phyloP scores from a whole-genome alignment of 2,888 invertebrate genomes.

The Oscheius onirici region DNA sequence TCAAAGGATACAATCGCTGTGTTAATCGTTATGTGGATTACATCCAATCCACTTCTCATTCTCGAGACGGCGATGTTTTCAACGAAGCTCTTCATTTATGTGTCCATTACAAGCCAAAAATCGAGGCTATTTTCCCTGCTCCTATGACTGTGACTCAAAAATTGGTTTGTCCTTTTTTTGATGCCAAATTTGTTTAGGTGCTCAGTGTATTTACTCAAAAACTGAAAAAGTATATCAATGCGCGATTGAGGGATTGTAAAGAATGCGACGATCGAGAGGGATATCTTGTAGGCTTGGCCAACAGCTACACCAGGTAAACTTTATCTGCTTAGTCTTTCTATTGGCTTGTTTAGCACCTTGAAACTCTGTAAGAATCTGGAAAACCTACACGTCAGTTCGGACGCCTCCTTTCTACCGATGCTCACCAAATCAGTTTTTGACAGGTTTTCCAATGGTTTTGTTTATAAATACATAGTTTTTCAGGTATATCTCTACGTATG shows the following conservation, averaged over 20 bases:
- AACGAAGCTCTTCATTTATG: slow-evolving; percentile 88
- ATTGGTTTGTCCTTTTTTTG: slow-evolving; percentile 79
- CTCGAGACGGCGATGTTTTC: slow-evolving; percentile 85
- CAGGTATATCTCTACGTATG: slow-evolving; percentile 36
- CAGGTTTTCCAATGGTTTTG: slow-evolving; percentile 75
- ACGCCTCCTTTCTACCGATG: slow-evolving; percentile 82
- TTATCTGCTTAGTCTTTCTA: background rate
- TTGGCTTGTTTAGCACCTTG: slow-evolving; percentile 77
- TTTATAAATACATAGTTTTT: background rate
- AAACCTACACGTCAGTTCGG: slow-evolving; percentile 82
- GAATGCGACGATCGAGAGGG: slow-evolving; percentile 84
- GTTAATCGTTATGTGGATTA: slow-evolving; percentile 96
- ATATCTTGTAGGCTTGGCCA: slow-evolving; percentile 87
- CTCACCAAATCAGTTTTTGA: slow-evolving; percentile 84
- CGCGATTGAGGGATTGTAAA: slow-evolving; percentile 78
- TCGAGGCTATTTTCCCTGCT: slow-evolving; percentile 86
- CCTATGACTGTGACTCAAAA: slow-evolving; percentile 97
- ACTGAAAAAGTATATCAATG: slow-evolving; percentile 82
- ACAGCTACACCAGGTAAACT: slow-evolving; percentile 86
- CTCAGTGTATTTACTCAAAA: slow-evolving; percentile 92
- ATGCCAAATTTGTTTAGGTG: slow-evolving; percentile 34
- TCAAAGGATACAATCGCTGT: slow-evolving; percentile 94
- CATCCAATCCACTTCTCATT: slow-evolving; percentile 80
- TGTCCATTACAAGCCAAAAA: slow-evolving; percentile 82
- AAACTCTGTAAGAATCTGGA: slow-evolving; percentile 82